Base-by-base conservation (phyloP, 35 echinoderm and acorn worm genomes). In the Apostichopus parvimensis region DNA sequence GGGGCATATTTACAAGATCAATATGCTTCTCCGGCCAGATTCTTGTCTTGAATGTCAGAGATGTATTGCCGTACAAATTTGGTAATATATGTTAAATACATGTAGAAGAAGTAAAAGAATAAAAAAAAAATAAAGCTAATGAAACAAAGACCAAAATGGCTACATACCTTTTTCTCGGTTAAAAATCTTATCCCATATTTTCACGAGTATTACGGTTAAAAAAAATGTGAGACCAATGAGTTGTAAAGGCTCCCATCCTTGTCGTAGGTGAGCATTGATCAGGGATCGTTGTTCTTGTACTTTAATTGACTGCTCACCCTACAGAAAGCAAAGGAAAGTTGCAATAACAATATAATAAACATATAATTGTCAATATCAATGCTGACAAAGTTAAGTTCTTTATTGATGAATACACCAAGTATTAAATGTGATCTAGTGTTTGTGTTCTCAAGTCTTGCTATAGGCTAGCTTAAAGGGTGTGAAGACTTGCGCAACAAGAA, bases 201-300 rank as follows among this genome's bases (percentile, higher is more conserved):
- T 56, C 18, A 84, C n/a, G 14, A 58, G 15, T 20, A 84, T 58
- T n/a, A 56, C 14, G n/a, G 81, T 59, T 6, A 59, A 6, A 21
- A 84, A 21, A 58, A 84, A 84, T 9, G 81, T 84, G 25, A 84
- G 53, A 18, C 55, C 55, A n/a, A 84, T 84, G n/a, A 84, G 81
- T 22, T 84, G 81, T 58, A 84, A 59, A n/a, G 81, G 81, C 53
- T 84, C 54, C 81, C 81, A 84, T 61, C 58, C 58, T 58, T 59
- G 9, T 21, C 54, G 55, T 21, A 84, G 23, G 57, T 56, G 53
- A 58, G 81, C 81, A 84, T 84, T 84, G n/a, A 84, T 21, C n/a
- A 56, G 4, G 11, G 80, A 54, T 14, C 80, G 80, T 12, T 56
- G 52, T n/a, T 83, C 80, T 57, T 83, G 80, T 15, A 83, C 56